Evolutionary conservation across 2,797 vertebrate genomes (phyloP), one percentile per base, ranked within the genome.

Genomic region (Gadopsis bispinosus): DNA sequence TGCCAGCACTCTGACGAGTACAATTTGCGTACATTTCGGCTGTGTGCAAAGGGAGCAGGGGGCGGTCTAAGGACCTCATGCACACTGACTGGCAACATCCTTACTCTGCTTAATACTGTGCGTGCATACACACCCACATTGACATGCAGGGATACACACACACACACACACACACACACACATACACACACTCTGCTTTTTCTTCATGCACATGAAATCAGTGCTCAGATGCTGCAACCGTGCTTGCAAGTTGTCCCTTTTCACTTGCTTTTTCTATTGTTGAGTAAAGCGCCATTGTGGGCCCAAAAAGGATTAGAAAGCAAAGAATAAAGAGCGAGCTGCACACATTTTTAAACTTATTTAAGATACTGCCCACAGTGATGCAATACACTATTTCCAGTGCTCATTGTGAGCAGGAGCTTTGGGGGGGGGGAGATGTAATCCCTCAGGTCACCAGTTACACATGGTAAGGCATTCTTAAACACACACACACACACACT

Each of bases 231-330:
- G 55, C 86, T 55, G 82, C 43, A 87, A 91, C 90, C 91, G 90
- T 81, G 77, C 92, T 94, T 93, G 90, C 83, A 77, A 77, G 86
- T 89, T 88, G 89, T 91, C 84, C 86, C 89, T 76, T 92, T 91
- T 89, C 89, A 86, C 64, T 86, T 86, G 82, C 87, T 85, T 85
- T 78, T 85, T 87, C 91, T 58, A 88, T 90, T 93, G 91, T 92
- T 72, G 62, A 79, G 69, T 81, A 88, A 92, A 92, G 83, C 79
- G 59, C 92, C 85, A 93, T 93, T 94, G 88, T 92, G 82, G 60
- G 69, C 51, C 84, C 67, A 92, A 94, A 93, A 90, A 79, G 90
- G 92, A 92, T 94, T 94, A 92, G 85, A 81, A 84, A 81, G 71
- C 69, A 14, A 39, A 58, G 87, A 87, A 85, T 90, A 89, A 90